Evolutionary conservation across 2,113 vertebrate genomes (phyloP).

Genomic region (Mystacornis crossleyi): DNA sequence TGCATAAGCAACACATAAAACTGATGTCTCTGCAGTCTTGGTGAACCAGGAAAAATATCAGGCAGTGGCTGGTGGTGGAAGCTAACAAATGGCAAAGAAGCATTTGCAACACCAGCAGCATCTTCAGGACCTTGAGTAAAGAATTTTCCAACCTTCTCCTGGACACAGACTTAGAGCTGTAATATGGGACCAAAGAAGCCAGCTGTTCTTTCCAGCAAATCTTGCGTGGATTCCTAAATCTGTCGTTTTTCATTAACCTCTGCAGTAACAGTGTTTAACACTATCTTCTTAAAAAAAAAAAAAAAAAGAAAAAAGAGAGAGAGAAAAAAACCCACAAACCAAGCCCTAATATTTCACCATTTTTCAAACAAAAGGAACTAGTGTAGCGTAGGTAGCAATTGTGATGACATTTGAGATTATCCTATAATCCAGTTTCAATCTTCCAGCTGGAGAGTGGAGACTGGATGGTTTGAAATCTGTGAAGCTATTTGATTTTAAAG

Average conservation of each 20-base stretch:
- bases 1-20: not conserved
- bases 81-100: not conserved
- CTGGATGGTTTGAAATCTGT: not conserved
- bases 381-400: not conserved
- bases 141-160: not conserved
- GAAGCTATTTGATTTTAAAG: constrained; percentile 15
- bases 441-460: not conserved
- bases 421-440: not conserved
- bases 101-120: not conserved
- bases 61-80: not conserved
- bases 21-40: not conserved
- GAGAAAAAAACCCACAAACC: fast-evolving
- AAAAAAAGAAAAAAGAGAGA: fast-evolving
- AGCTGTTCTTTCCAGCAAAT: not conserved
- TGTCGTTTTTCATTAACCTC: not conserved
- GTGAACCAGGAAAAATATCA: not conserved
- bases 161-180: fast-evolving
- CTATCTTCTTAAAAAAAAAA: not conserved
- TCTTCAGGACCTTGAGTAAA: not conserved
- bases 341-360: not conserved
- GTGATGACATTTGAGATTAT: constrained; percentile 36
- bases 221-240: not conserved
- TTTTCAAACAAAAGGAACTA: constrained; percentile 14
- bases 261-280: not conserved
- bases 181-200: not conserved